Percentiles rank a stretch among this genome's conserved stretches.
Conservation (phyloP, 2,113 vertebrate genomes). For the Ahaetulla prasina region DNA sequence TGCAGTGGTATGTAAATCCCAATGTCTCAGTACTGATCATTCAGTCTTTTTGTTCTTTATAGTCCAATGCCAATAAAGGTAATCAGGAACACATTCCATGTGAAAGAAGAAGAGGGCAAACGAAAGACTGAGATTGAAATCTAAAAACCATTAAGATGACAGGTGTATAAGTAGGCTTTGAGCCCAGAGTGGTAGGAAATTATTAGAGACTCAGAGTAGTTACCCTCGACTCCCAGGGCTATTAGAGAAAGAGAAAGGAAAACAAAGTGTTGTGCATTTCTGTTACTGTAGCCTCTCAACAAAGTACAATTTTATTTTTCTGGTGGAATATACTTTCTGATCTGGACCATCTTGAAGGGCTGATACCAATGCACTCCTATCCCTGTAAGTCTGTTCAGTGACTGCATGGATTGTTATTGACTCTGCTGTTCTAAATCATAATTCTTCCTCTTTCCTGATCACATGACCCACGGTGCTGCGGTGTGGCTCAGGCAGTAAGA, state of each 20-base stretch:
- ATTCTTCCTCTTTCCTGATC: not conserved
- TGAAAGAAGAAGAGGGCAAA: not conserved
- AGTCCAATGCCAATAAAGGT: not conserved
- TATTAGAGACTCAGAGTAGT: not conserved
- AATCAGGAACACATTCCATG: not conserved
- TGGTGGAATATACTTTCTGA: not conserved
- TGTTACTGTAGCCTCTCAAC: not conserved
- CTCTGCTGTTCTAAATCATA: not conserved
- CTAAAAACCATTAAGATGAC: not conserved
- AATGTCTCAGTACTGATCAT: not conserved
- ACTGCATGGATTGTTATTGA: not conserved
- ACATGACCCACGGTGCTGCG: not conserved
- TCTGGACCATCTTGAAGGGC: not conserved
- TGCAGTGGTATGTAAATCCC: constrained; percentile 77
- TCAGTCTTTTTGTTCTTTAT: not conserved
- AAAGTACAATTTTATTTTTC: not conserved
- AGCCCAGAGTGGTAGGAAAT: not conserved
- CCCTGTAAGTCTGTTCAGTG: not conserved
- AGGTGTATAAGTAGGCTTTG: not conserved
- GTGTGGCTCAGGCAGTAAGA: too few relatives aligned
- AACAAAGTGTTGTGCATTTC: not conserved
- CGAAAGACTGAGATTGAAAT: not conserved
- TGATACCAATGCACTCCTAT: not conserved
- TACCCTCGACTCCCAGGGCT: not conserved
- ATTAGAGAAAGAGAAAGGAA: not conserved